Evolutionary conservation across 2,888 invertebrate genomes (phyloP).

Genomic region (Andrena minutula): DNA sequence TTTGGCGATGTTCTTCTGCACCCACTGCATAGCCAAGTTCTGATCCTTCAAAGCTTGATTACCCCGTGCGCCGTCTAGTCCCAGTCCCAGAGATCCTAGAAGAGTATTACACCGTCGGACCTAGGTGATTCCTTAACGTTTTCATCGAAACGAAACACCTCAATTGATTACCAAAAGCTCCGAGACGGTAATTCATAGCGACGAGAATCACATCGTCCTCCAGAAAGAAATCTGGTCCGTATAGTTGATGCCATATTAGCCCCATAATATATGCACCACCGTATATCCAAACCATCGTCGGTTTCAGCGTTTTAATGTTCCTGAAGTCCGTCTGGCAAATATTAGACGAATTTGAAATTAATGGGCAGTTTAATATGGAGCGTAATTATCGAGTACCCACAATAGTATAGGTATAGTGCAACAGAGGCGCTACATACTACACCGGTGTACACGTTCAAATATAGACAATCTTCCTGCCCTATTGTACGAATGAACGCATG

Average conservation of each 20-base stretch:
- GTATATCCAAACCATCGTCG: conserved; percentile 74
- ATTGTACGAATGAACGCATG: too few species aligned
- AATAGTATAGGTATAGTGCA: background rate
- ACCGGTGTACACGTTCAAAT: conserved; percentile 26
- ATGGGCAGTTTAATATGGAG: too few species aligned
- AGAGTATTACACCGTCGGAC: background rate
- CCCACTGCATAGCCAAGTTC: conserved; percentile 88
- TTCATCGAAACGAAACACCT: background rate
- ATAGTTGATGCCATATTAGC: conserved; percentile 37
- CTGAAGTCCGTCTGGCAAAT: background rate
- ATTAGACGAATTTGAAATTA: background rate
- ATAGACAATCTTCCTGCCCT: background rate
- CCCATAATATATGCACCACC: conserved; percentile 68
- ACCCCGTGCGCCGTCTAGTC: conserved; percentile 88
- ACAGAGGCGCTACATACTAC: background rate
- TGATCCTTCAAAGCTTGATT: conserved; percentile 91
- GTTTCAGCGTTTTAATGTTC: background rate
- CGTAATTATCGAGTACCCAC: background rate
- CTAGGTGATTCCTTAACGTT: background rate
- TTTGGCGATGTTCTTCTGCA: conserved; percentile 88
- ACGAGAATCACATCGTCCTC: conserved; percentile 73
- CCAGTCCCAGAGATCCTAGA: conserved; percentile 87
- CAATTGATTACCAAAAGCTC: conserved; percentile 65
- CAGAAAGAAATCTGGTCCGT: conserved; percentile 73
- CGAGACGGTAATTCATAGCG: conserved; percentile 74